phyloP scores from a whole-genome alignment of 2,888 invertebrate genomes.

The Scaptomyza cyrtandrae region DNA sequence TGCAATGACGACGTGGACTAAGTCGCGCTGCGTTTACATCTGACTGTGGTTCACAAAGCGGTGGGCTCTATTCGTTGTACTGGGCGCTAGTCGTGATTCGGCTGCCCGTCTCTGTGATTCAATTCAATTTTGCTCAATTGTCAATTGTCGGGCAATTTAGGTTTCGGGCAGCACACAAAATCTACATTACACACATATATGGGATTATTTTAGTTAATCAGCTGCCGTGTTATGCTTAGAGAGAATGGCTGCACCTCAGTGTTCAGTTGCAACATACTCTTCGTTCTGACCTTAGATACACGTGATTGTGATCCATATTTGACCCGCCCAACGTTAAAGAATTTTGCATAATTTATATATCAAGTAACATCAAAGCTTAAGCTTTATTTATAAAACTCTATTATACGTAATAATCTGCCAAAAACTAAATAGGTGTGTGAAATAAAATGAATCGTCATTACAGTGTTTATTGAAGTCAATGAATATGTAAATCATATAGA shows the following conservation, averaged over 20 bases:
- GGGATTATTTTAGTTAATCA: constrained; percentile 62
- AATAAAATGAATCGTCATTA: neutral
- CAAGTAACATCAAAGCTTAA: neutral
- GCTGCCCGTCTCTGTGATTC: constrained; percentile 52
- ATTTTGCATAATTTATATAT: constrained; percentile 23
- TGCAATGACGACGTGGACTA: constrained; percentile 19
- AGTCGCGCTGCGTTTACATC: constrained; percentile 30
- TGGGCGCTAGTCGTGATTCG: constrained; percentile 42
- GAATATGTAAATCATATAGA: too few species aligned
- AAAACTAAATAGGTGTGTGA: constrained; percentile 4
- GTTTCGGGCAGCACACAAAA: constrained; percentile 53
- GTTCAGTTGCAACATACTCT: constrained; percentile 42
- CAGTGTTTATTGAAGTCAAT: neutral
- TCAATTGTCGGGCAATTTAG: constrained; percentile 76
- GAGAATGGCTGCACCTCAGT: constrained; percentile 49
- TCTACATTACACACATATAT: constrained; percentile 14
- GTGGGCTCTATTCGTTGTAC: constrained; percentile 40
- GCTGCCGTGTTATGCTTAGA: constrained; percentile 40
- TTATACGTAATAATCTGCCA: too few species aligned
- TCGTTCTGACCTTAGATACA: constrained; percentile 32
- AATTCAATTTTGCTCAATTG: constrained; percentile 75
- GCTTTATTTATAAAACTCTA: neutral
- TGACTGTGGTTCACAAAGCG: constrained; percentile 47
- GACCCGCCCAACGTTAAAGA: constrained; percentile 33
- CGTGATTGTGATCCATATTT: constrained; percentile 14